Base-by-base conservation (phyloP, 1,140 invertebrate species). In the Scaptomyza montana region DNA sequence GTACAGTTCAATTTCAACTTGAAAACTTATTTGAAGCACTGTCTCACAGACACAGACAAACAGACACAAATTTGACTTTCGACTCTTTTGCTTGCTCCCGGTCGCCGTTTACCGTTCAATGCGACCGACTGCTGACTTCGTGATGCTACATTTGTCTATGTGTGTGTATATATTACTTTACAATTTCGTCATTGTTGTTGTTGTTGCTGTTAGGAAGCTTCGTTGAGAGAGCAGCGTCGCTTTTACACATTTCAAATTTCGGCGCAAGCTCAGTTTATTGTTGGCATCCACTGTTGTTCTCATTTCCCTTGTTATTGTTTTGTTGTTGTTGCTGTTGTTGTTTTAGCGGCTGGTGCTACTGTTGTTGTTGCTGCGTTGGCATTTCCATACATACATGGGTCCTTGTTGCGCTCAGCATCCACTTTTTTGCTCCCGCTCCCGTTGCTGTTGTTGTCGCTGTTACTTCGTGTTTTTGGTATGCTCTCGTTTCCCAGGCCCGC, bases 191-290 rank as follows among this genome's bases (percentile, higher is more conserved):
- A 81, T 84, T 82, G 72, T 80, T 76, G 39, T 43, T 43, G 3
- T 7, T 33, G 5, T 33, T 25, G 30, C 6, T 30, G 68, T 61
- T 65, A 70, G 69, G 61, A 54, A 73, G 46, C 64, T 68, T 68
- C 50, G 70, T 68, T 33, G 59, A 41, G 61, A 59, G 72, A 74
- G 72, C 61, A 56, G 51, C 68, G 47, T 77, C 62, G 68, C 49
- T 81, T 74, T 80, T 62, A 53, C 69, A 76, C 54, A 61, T 73
- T 72, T 47, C 43, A 51, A 74, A 62, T 80, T 81, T 81, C 57
- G 85, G 84, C 84, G 84, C 84, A 89, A 89, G 80, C 84, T 79
- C 84, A 89, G 84, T 89, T 67, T 89, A 89, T 87, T 87, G 84
- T 87, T 89, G 77, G 65, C 67, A 67, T 86, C 77, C 50, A 63